A percentile compares a stretch with the other conserved stretches of the same genome.
These are phyloP conservation scores for Ametastegia equiseti DNA, from an alignment of 2,888 invertebrate genomes.

Conservation along the genomic window DNA sequence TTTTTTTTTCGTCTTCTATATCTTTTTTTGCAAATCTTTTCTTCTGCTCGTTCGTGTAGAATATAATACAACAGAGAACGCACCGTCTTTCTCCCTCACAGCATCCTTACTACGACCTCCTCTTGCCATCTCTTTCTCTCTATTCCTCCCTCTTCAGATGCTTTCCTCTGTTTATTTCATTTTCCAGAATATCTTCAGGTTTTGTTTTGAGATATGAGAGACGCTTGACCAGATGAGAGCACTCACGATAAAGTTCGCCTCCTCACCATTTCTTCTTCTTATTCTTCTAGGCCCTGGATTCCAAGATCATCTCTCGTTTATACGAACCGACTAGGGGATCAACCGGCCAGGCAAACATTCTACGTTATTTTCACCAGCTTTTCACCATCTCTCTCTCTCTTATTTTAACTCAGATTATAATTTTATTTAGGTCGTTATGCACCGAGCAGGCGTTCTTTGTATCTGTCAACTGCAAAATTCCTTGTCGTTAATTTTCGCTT, in stretches of 20 bases:
- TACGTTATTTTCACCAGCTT: neutral
- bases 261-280: neutral
- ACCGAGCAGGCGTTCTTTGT: constrained; percentile 2
- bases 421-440: constrained; percentile 11
- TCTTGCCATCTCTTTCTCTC: neutral
- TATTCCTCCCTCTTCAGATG: neutral
- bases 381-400: neutral
- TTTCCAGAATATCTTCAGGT: constrained; percentile 30
- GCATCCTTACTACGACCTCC: constrained; percentile 3
- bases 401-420: constrained; percentile 6
- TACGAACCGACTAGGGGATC: constrained; percentile 6
- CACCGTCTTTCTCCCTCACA: neutral
- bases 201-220: constrained; percentile 44
- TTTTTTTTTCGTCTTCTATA: neutral
- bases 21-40: neutral
- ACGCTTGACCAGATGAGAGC: constrained; percentile 49
- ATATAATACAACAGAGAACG: constrained; percentile 13
- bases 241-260: constrained; percentile 21
- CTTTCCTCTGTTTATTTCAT: constrained; percentile 35
- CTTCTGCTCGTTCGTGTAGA: constrained; percentile 6
- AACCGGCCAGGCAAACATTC: neutral
- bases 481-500: neutral
- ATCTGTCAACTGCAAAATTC: neutral
- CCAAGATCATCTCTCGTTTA: constrained; percentile 6
- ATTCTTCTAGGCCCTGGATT: neutral